These are phyloP conservation scores for Drosophila sturtevanti DNA, from an alignment of 1,140 invertebrate genomes.

Conservation along the genomic window DNA sequence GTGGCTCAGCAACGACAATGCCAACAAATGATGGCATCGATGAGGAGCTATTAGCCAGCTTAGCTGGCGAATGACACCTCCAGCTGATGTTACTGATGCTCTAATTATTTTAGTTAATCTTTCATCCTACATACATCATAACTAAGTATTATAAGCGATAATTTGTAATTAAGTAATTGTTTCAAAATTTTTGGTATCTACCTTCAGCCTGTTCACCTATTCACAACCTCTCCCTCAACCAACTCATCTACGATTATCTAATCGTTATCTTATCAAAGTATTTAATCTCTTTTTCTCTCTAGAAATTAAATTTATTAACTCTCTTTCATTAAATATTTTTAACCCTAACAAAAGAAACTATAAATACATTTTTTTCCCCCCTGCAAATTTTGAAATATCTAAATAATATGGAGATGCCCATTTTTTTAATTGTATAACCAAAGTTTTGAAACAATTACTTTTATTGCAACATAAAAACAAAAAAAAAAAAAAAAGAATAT, in stretches of 20 bases:
- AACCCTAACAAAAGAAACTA: too few species aligned
- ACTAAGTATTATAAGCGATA: not conserved
- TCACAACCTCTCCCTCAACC: too few species aligned
- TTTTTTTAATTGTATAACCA: not conserved
- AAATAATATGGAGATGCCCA: not conserved
- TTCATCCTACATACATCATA: slow-evolving; percentile 2
- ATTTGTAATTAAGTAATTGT: slow-evolving; percentile 3
- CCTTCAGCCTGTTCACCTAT: too few species aligned
- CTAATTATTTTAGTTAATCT: slow-evolving; percentile 24
- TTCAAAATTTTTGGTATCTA: not conserved
- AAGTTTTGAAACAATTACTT: not conserved
- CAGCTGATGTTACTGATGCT: slow-evolving; percentile 41
- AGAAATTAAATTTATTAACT: not conserved
- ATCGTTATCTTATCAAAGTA: too few species aligned
- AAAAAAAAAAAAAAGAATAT: not conserved
- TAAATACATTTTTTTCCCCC: too few species aligned
- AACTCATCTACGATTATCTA: too few species aligned
- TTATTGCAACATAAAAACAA: not conserved
- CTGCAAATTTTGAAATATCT: too few species aligned
- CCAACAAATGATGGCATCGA: slow-evolving; percentile 56
- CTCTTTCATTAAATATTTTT: not conserved
- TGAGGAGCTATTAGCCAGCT: slow-evolving; percentile 66
- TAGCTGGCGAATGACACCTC: slow-evolving; percentile 60
- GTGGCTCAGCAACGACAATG: slow-evolving; percentile 16
- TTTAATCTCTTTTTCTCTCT: too few species aligned